Evolutionary conservation across 37 sponge, comb jelly and placozoan species (phyloP), one percentile per base, ranked within the genome.

Genomic region (Oscarella lobularis): DNA sequence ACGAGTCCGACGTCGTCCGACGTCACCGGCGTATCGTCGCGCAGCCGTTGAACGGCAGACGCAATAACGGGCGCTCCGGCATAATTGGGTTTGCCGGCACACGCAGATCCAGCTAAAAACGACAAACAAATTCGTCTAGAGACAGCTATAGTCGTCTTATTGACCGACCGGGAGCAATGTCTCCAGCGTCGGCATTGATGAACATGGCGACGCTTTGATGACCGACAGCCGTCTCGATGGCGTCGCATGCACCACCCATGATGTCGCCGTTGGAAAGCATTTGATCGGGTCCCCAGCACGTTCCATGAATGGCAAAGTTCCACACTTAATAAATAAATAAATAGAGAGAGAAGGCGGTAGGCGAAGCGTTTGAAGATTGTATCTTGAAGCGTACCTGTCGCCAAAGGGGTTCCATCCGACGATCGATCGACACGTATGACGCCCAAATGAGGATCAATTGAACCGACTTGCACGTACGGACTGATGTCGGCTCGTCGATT

Each of bases 271-370:
- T 73, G 20, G 74, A 73, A 33, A 73, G 35, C 74, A 80, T 40
- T 67, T 80, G 73, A 9, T 73, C 65, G 1, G 81, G 36, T 14
- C 81, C 81, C 74, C 55, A 73, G 74, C 81, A 80, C 14, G 74
- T 74, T 36, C 81, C 81, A 80, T 80, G 81, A 33, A 80, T 73
- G 31, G 81, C 81, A 80, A 73, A 80, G 66, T 80, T 80, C 81
- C 81, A 80, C 35, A 80, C 75, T 36, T 2, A 20, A 48, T 20
- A 48, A 48, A 48, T 48, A 27, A 27, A 20, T 27, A 48, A 48
- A 48, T 48, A 48, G 20, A 48, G 14, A 48, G 60, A 48, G 20
- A 48, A 9, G 20, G 60, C 60, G 9, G 60, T 27, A 48, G 60
- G 14, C 14, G 20, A 9, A 48, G 9, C 20, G 9, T 48, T 27